Evolutionary conservation across 1,140 invertebrate genomes (phyloP), one percentile per base, ranked within the genome.

Genomic region (Zaprionus davidi): DNA sequence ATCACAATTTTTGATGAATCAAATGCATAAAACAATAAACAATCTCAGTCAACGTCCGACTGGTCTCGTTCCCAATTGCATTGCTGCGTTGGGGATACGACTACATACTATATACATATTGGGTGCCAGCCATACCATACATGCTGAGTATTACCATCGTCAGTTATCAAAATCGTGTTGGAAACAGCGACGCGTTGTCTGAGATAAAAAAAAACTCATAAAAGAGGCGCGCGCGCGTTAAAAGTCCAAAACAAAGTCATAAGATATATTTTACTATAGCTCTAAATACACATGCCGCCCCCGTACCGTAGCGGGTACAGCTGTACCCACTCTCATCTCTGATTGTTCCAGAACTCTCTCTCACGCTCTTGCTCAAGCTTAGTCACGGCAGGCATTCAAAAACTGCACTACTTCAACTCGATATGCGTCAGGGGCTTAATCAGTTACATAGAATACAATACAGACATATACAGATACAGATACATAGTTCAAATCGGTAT

Each of bases 1-100:
- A 38, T 72, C 44, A 53, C 63, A 46, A 55, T 51, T 49, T 22
- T 46, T 41, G 24, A 76, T 83, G 81, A 85, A 81, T 81, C 75
- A 81, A 81, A 73, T 76, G 68, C 75, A 72, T 56, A 60, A 57
- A 34, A 20, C 6, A 58, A 69, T 46, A 81, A 75, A 66, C 41
- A 74, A 66, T 5, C 7, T n/a, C 41, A 17, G n/a, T 22, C 15
- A 17, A 34, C 5, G 26, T 28, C 26, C 26, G 6, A 65, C 38
- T 51, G 20, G 51, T 56, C 56, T 34, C 34, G 12, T 65, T 55
- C 31, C 22, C n/a, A 56, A 34, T 7, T 28, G 24, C 53, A 51
- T 28, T 22, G 51, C 9, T 62, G 24, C 15, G 11, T 26, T 38
- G 13, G 5, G 12, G 58, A 67, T 13, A 67, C 28, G 17, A 31